Evolutionary conservation across 2,113 vertebrate genomes (phyloP).

Genomic region (Coracopsis vasa): DNA sequence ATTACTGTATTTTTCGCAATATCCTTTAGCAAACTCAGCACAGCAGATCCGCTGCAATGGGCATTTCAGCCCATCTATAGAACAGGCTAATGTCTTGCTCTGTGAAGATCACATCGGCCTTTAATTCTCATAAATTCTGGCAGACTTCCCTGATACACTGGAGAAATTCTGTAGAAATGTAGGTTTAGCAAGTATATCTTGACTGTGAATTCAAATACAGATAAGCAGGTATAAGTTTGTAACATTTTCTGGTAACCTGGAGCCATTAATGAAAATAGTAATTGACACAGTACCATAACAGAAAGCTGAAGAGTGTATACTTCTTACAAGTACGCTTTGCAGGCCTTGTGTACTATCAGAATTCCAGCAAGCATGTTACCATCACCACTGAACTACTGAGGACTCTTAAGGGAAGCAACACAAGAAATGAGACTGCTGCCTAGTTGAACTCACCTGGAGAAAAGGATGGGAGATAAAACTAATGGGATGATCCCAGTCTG

Average conservation of each 20-base stretch:
- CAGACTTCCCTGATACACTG: not conserved
- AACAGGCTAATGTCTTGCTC: not conserved
- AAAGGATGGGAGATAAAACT: not conserved
- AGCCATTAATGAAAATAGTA: not conserved
- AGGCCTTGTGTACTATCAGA: not conserved
- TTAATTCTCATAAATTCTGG: not conserved
- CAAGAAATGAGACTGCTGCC: not conserved
- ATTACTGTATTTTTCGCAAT: not conserved
- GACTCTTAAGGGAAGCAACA: accelerated
- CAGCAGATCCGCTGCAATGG: not conserved
- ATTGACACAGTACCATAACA: not conserved
- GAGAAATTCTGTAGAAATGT: not conserved
- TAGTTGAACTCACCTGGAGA: not conserved
- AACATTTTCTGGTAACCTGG: not conserved
- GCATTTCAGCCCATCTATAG: not conserved
- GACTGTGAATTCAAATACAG: not conserved
- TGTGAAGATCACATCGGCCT: accelerated
- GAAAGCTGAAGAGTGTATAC: not conserved
- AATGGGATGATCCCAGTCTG: not conserved
- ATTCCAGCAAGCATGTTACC: not conserved
- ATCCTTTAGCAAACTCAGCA: not conserved
- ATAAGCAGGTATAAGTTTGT: not conserved
- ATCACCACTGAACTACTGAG: not conserved
- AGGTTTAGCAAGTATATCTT: not conserved
- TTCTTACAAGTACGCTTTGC: not conserved